phyloP scores from a whole-genome alignment of 1,140 invertebrate genomes.

The Drosophila aff. region DNA sequence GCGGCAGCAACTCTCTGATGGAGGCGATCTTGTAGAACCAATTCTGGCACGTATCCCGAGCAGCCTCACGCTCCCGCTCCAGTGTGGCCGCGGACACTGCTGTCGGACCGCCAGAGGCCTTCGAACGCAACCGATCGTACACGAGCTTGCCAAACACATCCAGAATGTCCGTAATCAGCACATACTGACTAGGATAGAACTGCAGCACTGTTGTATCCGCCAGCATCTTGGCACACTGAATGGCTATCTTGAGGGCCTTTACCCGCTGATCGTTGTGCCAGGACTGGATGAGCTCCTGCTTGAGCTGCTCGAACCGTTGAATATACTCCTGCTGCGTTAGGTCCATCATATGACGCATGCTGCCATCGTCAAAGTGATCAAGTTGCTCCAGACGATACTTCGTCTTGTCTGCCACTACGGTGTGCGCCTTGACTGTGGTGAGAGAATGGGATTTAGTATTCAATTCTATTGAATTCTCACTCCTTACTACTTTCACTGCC shows the following conservation, averaged over 20 bases:
- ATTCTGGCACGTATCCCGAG: conserved; percentile 98
- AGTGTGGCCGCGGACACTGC: conserved; percentile 72
- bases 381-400: conserved; percentile 96
- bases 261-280: conserved; percentile 98
- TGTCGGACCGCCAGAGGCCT: conserved; percentile 88
- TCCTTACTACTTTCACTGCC: conserved; percentile 69
- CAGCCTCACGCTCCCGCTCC: conserved; percentile 89
- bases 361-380: conserved; percentile 97
- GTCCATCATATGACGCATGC: conserved; percentile 94
- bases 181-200: conserved; percentile 99
- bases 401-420: conserved; percentile 94
- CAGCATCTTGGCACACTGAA: conserved; percentile 97
- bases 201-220: conserved; percentile 94
- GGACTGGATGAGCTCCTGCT: conserved; percentile 94
- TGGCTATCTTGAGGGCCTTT: conserved; percentile 97
- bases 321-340: conserved; percentile 97
- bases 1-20: conserved; percentile 97
- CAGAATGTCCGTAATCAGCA: conserved; percentile 97
- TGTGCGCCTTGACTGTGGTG: conserved; percentile 90
- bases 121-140: conserved; percentile 93
- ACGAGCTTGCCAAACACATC: conserved; percentile 98
- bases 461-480: not conserved
- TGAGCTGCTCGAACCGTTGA: conserved; percentile 94
- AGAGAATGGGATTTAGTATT: not conserved
- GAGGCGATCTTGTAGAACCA: conserved; percentile 99